Evolutionary conservation across 2,113 vertebrate species (phyloP).

Genomic region (Dunckerocampus dactyliophorus): DNA sequence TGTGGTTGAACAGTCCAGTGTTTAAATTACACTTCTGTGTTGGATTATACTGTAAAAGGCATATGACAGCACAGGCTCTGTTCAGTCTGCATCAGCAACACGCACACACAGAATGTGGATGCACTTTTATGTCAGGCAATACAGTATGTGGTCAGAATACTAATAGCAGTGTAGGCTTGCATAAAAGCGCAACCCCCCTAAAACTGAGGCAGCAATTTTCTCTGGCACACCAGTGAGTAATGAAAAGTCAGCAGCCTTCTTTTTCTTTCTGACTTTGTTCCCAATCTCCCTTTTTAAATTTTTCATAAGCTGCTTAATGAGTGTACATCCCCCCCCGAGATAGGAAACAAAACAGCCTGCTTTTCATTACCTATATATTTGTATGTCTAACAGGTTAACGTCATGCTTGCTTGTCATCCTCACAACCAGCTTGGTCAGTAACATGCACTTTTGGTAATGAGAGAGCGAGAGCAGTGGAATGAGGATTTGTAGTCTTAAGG

Average conservation of each 20-base stretch:
- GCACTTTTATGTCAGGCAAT: constrained; percentile 56
- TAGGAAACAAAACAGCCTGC: no score
- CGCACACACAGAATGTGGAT: constrained; percentile 60
- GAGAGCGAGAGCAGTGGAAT: constrained; percentile 54
- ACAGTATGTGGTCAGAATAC: constrained; percentile 64
- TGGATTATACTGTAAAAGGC: not conserved
- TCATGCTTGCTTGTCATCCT: no score
- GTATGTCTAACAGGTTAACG: no score
- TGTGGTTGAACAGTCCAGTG: not conserved
- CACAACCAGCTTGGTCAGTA: no score
- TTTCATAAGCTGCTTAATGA: no score
- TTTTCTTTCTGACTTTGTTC: constrained; percentile 1
- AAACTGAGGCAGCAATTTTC: constrained; percentile 74
- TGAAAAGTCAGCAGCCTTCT: constrained; percentile 1
- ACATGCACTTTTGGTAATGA: no score
- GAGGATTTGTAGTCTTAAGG: constrained; percentile 73
- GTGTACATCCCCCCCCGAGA: no score
- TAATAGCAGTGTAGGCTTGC: constrained; percentile 76
- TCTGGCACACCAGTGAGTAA: constrained; percentile 57
- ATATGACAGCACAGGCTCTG: constrained; percentile 10
- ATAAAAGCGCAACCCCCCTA: constrained; percentile 69
- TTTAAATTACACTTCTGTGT: not conserved
- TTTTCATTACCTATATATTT: no score
- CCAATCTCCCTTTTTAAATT: not conserved
- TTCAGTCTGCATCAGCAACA: constrained; percentile 56